Conservation (phyloP, 1,140 invertebrate species). For the Drosophila ambigua region DNA sequence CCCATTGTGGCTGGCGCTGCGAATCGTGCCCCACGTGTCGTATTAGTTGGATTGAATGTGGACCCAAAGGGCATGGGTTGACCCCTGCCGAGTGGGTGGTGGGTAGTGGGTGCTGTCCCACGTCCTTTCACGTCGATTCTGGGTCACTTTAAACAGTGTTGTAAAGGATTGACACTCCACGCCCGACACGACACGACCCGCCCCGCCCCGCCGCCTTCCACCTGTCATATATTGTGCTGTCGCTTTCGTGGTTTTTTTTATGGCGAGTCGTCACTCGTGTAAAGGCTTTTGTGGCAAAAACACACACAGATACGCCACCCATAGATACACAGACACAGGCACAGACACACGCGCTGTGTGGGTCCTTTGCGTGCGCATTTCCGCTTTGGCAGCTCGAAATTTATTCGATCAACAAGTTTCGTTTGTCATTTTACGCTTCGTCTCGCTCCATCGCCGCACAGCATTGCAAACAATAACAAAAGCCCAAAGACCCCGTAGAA, state of each 20-base stretch:
- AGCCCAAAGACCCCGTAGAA: constrained; percentile 5
- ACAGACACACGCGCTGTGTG: constrained; percentile 3
- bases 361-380: constrained; percentile 75
- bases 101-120: constrained; percentile 12
- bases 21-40: constrained; percentile 56
- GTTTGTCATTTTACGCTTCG: constrained; percentile 77
- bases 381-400: constrained; percentile 68
- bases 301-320: neutral
- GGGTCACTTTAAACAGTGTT: constrained; percentile 63
- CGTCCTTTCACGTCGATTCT: constrained; percentile 41
- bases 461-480: constrained; percentile 43
- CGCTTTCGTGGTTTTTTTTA: constrained; percentile 52
- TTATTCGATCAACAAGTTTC: constrained; percentile 81
- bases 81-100: constrained; percentile 18
- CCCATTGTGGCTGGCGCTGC: neutral
- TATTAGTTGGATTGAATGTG: constrained; percentile 69
- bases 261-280: constrained; percentile 32
- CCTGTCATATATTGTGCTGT: constrained; percentile 45
- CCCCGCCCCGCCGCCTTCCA: constrained; percentile 20
- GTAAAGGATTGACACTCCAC: constrained; percentile 56
- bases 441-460: constrained; percentile 53
- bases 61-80: constrained; percentile 37
- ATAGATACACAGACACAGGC: neutral
- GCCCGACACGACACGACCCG: neutral
- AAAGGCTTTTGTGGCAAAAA: constrained; percentile 54